Evolutionary conservation across 2,113 vertebrate genomes (phyloP).

Genomic region (Cochlearius cochlearius): DNA sequence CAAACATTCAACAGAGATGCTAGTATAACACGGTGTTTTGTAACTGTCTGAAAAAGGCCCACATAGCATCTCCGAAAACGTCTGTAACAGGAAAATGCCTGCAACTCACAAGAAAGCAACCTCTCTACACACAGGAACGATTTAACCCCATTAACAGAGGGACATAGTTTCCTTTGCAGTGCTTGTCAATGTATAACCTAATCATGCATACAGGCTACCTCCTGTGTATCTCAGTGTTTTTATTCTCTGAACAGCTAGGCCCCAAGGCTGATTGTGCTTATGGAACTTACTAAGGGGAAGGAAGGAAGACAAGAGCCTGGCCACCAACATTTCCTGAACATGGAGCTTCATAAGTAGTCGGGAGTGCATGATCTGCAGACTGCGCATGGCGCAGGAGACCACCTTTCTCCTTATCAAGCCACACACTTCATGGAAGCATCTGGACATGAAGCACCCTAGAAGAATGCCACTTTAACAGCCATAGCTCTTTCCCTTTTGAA

Average conservation of each 20-base stretch:
- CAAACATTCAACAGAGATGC: neutral
- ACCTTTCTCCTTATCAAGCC: neutral
- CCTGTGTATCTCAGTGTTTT: neutral
- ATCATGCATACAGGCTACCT: neutral
- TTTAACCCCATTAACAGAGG: neutral
- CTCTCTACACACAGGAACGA: accelerated
- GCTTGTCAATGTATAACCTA: neutral
- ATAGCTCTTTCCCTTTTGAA: neutral
- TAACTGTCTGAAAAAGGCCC: neutral
- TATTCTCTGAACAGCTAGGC: neutral
- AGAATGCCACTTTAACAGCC: neutral
- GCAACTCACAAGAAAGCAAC: neutral
- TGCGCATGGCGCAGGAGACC: neutral
- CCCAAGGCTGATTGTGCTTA: neutral
- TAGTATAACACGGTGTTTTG: neutral
- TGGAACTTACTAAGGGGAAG: neutral
- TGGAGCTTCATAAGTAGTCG: neutral
- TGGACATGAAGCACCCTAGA: neutral
- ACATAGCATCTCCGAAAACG: neutral
- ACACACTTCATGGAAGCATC: neutral
- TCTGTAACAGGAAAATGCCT: neutral
- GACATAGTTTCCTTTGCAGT: neutral
- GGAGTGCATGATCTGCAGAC: neutral
- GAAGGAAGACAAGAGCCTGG: neutral
- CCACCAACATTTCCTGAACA: neutral